Base-by-base conservation (phyloP, 2,113 vertebrate genomes). In the Leptocoma aspasia region DNA sequence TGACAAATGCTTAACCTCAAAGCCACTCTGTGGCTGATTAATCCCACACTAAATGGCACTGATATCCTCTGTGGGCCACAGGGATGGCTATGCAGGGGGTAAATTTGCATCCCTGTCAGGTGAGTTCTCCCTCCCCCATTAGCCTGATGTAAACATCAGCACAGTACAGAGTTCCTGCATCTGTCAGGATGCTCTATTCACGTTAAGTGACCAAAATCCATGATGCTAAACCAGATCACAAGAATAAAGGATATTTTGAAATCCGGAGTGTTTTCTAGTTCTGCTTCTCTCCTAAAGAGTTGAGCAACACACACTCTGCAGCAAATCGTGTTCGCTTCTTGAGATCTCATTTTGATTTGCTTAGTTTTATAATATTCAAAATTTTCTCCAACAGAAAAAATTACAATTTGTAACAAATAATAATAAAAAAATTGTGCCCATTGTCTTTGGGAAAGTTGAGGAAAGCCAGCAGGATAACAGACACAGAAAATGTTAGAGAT, bases 211-310 rank as follows among this genome's bases (percentile, higher is more conserved):
- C 41, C 17, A 87, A 68, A 89, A 82, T 39, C 26, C 8, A 61
- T 64, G 64, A 59, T 64, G 47, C 16, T 83, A 11, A 69, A 63
- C 26, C 30, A 28, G 71, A 75, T 44, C 27, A 70, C n/a, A 45
- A 41, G 28, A 78, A 86, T 70, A 83, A 90, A 84, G 13, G 37
- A 5, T 60, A 87, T 95, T 95, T 92, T 92, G 80, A 83, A 92
- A 89, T 56, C 45, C 22, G 17, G 44, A 75, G 13, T 27, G 11
- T 63, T 78, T 86, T 91, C n/a, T 81, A 45, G 31, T 49, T 65
- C 41, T 52, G 30, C 57, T 77, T 75, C 6, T 17, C 18, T 86
- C 47, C 15, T 94, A 59, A 49, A 27, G 56, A 76, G 18, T 64
- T 95, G 49, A 86, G 81, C 69, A 97, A 27, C 45, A 45, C 2